Percentiles rank a stretch among this genome's conserved stretches.
phyloP scores from a whole-genome alignment of 2,797 vertebrate species.

The Parauchenoglanis ngamensis region DNA sequence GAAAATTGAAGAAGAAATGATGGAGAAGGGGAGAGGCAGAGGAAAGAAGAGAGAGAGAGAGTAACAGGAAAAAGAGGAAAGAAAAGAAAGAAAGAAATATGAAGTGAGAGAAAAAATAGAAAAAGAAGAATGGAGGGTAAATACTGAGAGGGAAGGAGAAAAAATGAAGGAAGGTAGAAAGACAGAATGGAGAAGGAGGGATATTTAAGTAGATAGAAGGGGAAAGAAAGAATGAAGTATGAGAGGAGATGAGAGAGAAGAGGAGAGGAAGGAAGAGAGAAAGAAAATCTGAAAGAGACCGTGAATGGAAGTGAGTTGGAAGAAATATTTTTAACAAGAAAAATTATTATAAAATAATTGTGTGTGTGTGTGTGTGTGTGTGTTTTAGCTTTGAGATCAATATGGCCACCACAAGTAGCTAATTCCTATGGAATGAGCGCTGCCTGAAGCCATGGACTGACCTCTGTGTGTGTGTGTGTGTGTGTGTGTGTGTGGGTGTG shows the following conservation, averaged over 20 bases:
- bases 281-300: neutral
- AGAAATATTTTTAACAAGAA: neutral
- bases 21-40: neutral
- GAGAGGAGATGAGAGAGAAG: neutral
- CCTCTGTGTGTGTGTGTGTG: constrained; percentile 9
- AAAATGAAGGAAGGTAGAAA: neutral
- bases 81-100: neutral
- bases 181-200: neutral
- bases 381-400: constrained; percentile 76
- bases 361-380: neutral
- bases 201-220: neutral
- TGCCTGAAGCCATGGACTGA: constrained; percentile 74
- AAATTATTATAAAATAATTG: neutral
- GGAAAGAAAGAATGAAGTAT: neutral
- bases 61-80: neutral
- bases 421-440: constrained; percentile 74
- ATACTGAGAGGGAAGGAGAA: neutral
- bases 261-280: neutral
- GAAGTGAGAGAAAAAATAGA: neutral
- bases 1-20: neutral
- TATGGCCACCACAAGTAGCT: constrained; percentile 73
- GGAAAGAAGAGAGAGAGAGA: neutral
- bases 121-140: neutral
- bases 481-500: constrained; percentile 1
- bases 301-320: neutral